Evolutionary conservation across 2,797 vertebrate genomes (phyloP).

Genomic region (Spinus olivaceus): DNA sequence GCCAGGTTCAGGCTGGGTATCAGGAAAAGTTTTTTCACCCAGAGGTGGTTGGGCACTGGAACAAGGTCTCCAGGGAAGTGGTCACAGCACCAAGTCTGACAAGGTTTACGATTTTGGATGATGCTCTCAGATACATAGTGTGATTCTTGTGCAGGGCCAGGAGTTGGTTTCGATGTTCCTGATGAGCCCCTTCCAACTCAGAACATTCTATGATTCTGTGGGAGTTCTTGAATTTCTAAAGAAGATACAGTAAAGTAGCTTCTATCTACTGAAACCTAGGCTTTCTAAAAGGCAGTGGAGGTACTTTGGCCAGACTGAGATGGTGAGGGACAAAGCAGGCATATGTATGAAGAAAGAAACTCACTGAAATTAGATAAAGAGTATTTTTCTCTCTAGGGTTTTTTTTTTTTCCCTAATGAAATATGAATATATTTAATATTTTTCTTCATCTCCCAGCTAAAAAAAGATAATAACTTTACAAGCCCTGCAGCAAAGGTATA

Average conservation of each 20-base stretch:
- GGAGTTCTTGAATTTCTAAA: not conserved
- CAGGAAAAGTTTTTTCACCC: accelerated
- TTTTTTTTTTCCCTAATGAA: not conserved
- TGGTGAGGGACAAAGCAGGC: not conserved
- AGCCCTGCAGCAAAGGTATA: not conserved
- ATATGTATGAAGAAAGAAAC: not conserved
- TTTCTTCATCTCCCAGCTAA: not conserved
- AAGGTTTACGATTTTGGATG: not conserved
- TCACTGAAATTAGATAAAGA: not conserved
- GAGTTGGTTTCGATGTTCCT: not conserved
- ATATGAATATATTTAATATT: not conserved
- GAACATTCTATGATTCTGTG: not conserved
- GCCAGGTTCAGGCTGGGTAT: not conserved
- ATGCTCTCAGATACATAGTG: accelerated
- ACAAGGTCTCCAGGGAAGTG: not conserved
- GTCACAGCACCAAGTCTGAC: not conserved
- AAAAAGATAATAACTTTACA: not conserved
- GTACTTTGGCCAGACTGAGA: not conserved
- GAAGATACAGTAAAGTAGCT: not conserved
- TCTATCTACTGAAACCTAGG: not conserved
- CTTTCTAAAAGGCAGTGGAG: not conserved
- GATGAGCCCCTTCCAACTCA: not conserved
- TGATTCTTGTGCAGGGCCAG: not conserved
- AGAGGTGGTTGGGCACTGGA: accelerated
- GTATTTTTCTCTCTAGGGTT: not conserved